A percentile compares a stretch with the other conserved stretches of the same genome.
These are phyloP conservation scores for Seriola rivoliana DNA, from an alignment of 2,113 vertebrate species.

Conservation along the genomic window DNA sequence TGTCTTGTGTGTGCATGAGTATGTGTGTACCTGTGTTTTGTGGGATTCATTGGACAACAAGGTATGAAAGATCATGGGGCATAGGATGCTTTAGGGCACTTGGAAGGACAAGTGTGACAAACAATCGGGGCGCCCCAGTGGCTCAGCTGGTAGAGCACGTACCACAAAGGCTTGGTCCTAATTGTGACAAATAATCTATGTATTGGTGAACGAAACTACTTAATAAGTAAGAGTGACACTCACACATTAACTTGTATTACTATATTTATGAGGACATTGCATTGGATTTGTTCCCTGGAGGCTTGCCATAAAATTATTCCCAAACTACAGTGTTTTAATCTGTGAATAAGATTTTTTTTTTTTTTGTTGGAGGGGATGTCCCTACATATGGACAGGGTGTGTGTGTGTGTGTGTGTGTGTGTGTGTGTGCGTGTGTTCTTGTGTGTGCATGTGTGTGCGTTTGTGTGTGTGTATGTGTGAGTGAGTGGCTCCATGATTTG, in stretches of 20 bases:
- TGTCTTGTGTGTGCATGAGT: constrained; percentile 18
- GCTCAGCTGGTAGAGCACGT: too few species aligned
- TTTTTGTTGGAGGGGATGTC: too few species aligned
- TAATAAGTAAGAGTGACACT: neutral
- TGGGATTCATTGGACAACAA: neutral
- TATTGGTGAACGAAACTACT: neutral
- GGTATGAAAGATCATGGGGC: neutral
- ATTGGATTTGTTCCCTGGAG: neutral
- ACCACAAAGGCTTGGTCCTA: too few species aligned
- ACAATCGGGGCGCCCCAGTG: too few species aligned
- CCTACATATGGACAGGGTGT: too few species aligned
- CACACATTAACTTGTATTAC: neutral
- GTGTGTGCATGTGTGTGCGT: too few species aligned
- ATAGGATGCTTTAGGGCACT: constrained; percentile 6
- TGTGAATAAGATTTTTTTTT: neutral
- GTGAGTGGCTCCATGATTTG: too few species aligned
- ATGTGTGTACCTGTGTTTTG: neutral
- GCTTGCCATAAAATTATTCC: neutral
- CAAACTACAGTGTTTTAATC: neutral
- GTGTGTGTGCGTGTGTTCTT: too few species aligned
- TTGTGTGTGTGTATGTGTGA: too few species aligned
- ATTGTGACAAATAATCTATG: neutral
- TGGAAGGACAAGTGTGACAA: neutral
- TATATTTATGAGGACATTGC: neutral
- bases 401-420: too few species aligned